A percentile compares a stretch with the other conserved stretches of the same genome.
phyloP scores from a whole-genome alignment of 2,113 vertebrate genomes.

The Sylvia atricapilla region DNA sequence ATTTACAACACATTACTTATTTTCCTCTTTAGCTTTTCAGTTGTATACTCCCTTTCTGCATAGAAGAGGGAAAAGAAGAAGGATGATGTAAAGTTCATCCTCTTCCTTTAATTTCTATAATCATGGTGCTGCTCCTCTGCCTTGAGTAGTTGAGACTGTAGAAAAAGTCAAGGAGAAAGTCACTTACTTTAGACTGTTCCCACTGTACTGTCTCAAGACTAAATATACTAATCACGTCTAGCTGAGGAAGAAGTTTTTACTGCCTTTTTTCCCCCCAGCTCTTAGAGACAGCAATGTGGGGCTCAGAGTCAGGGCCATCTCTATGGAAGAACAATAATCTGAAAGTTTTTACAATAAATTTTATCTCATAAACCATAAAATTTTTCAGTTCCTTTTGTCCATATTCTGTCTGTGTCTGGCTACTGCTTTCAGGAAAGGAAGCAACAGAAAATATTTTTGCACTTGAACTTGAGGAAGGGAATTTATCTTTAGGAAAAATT shows the following conservation, averaged over 20 bases:
- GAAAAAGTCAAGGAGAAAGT: background rate
- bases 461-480: background rate
- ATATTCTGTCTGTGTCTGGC: background rate
- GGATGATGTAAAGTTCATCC: background rate
- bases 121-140: background rate
- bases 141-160: background rate
- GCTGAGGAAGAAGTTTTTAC: background rate
- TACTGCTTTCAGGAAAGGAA: background rate
- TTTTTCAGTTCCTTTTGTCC: background rate
- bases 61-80: background rate
- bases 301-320: background rate
- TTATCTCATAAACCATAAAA: background rate
- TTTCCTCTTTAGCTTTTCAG: background rate
- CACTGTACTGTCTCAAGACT: background rate
- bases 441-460: background rate
- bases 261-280: background rate
- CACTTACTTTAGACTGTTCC: background rate
- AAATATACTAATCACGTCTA: background rate
- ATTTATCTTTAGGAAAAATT: background rate
- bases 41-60: background rate
- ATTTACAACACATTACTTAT: background rate
- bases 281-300: background rate
- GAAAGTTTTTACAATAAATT: background rate
- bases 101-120: background rate
- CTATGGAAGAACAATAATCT: background rate